Evolutionary conservation across 2,113 vertebrate species (phyloP).

Genomic region (Carollia perspicillata): DNA sequence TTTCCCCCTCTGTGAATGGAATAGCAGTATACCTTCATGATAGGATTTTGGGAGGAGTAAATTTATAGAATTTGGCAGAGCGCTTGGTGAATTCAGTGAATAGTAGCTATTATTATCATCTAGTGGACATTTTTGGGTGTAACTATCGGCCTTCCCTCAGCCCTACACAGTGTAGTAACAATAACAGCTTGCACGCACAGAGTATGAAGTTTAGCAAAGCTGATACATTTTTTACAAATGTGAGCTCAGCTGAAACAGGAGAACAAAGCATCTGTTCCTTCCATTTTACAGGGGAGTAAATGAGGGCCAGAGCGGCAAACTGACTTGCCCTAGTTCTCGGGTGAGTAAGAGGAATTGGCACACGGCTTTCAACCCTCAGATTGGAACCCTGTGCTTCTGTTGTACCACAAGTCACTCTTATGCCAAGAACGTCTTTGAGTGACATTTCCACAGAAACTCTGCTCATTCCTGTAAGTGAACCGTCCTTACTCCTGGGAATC

Average conservation of each 20-base stretch:
- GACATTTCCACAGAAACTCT: neutral
- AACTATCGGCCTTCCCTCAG: neutral
- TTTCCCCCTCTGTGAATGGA: neutral
- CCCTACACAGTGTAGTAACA: neutral
- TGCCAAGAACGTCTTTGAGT: neutral
- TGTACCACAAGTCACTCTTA: neutral
- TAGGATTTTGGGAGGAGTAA: neutral
- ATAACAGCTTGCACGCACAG: neutral
- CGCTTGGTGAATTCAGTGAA: neutral
- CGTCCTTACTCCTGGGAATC: neutral
- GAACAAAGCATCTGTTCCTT: neutral
- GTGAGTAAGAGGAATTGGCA: neutral
- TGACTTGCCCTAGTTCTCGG: neutral
- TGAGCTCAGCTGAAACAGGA: neutral
- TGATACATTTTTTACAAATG: neutral
- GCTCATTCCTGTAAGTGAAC: neutral
- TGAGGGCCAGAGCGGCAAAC: neutral
- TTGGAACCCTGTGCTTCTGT: neutral
- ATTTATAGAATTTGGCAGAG: neutral
- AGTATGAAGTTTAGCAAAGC: neutral
- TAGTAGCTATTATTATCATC: neutral
- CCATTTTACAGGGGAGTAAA: neutral
- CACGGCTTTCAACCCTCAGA: neutral
- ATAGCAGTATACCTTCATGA: neutral
- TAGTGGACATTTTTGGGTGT: neutral